phyloP scores from a whole-genome alignment of 2,888 invertebrate genomes.

The Epistrophe eligans region DNA sequence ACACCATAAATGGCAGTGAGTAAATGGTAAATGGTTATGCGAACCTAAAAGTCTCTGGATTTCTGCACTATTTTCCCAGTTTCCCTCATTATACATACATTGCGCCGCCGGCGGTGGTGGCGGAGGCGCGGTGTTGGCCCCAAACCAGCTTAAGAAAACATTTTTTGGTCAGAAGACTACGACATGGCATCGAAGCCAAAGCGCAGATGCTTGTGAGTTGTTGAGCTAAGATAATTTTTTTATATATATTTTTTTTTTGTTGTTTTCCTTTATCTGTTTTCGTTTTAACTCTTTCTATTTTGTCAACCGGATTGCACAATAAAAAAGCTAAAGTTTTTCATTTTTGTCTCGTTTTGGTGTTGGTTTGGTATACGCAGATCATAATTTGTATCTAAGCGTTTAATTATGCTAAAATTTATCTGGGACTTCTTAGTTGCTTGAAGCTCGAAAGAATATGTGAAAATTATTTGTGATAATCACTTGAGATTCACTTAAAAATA shows the following conservation, averaged over 20 bases:
- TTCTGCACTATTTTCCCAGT: conserved; percentile 52
- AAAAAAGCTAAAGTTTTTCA: neutral
- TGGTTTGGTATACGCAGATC: neutral
- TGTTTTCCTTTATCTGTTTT: conserved; percentile 2
- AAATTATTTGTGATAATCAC: conserved; percentile 27
- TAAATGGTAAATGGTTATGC: neutral
- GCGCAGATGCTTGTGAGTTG: conserved; percentile 48
- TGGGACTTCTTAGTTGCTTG: neutral
- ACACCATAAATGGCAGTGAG: neutral
- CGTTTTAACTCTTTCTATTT: conserved; percentile 10
- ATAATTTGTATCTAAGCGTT: conserved; percentile 18
- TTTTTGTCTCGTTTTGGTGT: conserved; percentile 15
- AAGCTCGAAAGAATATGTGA: too few species aligned
- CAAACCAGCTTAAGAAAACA: conserved; percentile 34
- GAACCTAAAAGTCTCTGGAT: conserved; percentile 27
- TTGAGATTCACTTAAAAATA: conserved; percentile 17
- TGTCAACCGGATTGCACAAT: neutral
- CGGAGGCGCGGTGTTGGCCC: neutral
- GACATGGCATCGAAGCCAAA: conserved; percentile 62
- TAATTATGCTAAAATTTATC: conserved; percentile 11
- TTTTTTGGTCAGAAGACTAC: conserved; percentile 58
- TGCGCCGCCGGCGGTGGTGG: neutral
- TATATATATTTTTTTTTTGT: conserved; percentile 4
- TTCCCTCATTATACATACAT: conserved; percentile 9
- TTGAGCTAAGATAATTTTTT: conserved; percentile 16